phyloP scores from a whole-genome alignment of 2,888 invertebrate species.

The Tuberolachnus salignus region DNA sequence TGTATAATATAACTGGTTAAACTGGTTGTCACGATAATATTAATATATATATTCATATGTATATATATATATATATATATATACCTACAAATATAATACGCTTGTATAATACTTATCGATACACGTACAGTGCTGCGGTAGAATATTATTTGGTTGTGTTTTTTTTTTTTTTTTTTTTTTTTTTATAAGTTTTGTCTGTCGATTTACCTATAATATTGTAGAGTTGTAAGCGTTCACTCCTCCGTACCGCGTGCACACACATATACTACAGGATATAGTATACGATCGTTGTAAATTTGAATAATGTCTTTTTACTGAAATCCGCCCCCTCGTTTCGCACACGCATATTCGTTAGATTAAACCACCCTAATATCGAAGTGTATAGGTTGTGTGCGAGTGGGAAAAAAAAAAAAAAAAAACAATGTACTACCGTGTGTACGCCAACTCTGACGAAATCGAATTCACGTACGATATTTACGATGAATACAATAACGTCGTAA shows the following conservation, averaged over 20 bases:
- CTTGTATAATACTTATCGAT: background rate
- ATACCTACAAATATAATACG: background rate
- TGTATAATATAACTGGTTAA: slow-evolving; percentile 43
- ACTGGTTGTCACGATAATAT: slow-evolving; percentile 34
- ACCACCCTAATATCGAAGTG: slow-evolving; percentile 2
- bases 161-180: background rate
- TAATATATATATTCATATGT: no score
- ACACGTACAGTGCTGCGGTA: background rate
- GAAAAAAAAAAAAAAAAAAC: slow-evolving; percentile 33
- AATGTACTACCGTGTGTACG: slow-evolving; percentile 1
- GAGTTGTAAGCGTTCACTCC: slow-evolving; percentile 10
- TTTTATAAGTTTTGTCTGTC: background rate
- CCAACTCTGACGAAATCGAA: background rate
- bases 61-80: no score
- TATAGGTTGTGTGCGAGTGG: background rate
- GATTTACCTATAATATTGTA: background rate
- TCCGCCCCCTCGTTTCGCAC: slow-evolving; percentile 45
- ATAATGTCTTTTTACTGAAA: slow-evolving; percentile 49
- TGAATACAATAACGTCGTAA: no score
- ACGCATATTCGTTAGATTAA: slow-evolving; percentile 24
- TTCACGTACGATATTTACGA: no score
- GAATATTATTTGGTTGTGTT: slow-evolving; percentile 14
- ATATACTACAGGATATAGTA: no score
- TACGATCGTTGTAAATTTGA: slow-evolving; percentile 15
- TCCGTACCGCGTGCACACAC: background rate